Evolutionary conservation across 2,113 vertebrate genomes (phyloP), one percentile per base, ranked within the genome.

Genomic region (Platichthys flesus): DNA sequence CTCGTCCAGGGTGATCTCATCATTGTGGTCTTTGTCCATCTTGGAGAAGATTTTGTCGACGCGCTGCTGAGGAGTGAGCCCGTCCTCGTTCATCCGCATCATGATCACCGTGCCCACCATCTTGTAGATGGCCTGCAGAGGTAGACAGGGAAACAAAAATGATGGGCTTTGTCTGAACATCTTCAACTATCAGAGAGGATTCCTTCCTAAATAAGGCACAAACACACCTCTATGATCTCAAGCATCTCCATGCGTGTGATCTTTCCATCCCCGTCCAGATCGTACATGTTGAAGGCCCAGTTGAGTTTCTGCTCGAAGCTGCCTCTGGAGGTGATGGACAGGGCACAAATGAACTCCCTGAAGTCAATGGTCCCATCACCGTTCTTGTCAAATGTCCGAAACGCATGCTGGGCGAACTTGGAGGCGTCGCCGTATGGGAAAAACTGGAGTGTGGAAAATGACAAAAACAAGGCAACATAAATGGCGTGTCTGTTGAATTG

Each of bases 1-100:
- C 95, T 99, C 97, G 75, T 98, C 97, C 92, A 99, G 92, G 6
- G 96, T 95, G 89, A 99, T 99, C 93, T 99, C 97, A 76, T 99
- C 97, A 0, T 99, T 97, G 90, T 97, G 97, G 93, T 99, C 97
- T 88, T 97, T 98, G 94, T 99, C 98, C 98, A 99, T 99, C 96
- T 98, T 99, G 90, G 96, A 97, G 94, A 99, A 99, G 95, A 99
- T 99, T 94, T 98, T 98, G 94, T 99, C 98, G 24, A 99, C 98
- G 0, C 98, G 95, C 89, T 99, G 97, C 94, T 99, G 97, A 18
- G 98, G 97, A 0, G 98, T 99, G 88, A 99, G 94, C 81, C 97
- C 97, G 0, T 99, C 98, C 37, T 99, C 97, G 71, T 99, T 98
- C 98, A 99, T 99, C 3, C 97, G 95, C 97, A 99, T 99, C 98